Evolutionary conservation across 2,113 vertebrate genomes (phyloP).

Genomic region (Chaenogobius annularis): DNA sequence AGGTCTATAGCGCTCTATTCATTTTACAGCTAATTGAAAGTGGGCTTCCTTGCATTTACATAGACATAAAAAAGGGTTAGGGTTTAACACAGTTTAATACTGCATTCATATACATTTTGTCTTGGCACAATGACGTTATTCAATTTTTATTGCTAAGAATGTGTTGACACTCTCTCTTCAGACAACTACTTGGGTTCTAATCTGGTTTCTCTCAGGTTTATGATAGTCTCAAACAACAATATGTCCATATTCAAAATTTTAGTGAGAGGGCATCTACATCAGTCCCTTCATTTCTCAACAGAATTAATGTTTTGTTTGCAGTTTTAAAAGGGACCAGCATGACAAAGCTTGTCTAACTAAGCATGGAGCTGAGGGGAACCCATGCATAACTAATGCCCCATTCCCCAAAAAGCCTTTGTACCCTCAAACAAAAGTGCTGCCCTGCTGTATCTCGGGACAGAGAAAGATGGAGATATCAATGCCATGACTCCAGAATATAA

Average conservation of each 20-base stretch:
- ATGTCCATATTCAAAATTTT: neutral
- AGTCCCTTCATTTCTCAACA: conserved; percentile 5
- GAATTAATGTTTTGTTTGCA: conserved; percentile 57
- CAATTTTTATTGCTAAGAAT: neutral
- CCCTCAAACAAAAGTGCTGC: conserved; percentile 52
- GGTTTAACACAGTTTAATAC: neutral
- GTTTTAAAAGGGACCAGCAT: conserved; percentile 52
- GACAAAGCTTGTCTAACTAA: conserved; percentile 72
- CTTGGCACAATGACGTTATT: no score
- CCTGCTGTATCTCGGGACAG: conserved; percentile 7
- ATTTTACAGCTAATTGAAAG: conserved; percentile 4
- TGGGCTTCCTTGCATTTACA: conserved; percentile 10
- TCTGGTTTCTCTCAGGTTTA: neutral
- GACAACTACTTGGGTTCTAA: neutral
- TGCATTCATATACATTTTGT: neutral
- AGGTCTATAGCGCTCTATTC: conserved; percentile 17
- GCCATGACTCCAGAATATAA: neutral
- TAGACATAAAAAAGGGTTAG: neutral
- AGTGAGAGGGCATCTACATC: neutral
- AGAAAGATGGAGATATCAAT: conserved; percentile 4
- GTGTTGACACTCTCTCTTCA: neutral
- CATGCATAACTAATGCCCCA: conserved; percentile 72
- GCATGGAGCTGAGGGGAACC: conserved; percentile 57
- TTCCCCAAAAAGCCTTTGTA: conserved; percentile 59
- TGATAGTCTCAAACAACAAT: neutral